Evolutionary conservation across 2,113 vertebrate species (phyloP), one percentile per base, ranked within the genome.

Genomic region (Motacilla alba): DNA sequence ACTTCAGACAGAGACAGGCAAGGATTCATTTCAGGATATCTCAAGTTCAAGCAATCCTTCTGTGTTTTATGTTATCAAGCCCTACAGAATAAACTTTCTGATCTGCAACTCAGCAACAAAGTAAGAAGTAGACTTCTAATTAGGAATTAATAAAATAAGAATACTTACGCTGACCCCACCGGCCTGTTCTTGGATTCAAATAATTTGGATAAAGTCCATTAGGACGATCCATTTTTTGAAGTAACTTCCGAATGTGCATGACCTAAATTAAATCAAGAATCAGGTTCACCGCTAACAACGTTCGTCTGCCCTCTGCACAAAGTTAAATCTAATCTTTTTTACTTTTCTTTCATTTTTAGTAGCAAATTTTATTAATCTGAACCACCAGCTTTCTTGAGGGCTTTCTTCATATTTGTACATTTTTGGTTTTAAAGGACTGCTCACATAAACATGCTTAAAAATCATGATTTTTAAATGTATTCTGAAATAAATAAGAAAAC

Each of bases 141-240:
- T 47, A 89, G 22, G 58, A 96, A 91, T 67, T 52, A 58, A 69
- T 76, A 52, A 89, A 94, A 80, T 26, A 93, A 72, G 53, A 95
- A 95, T 96, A 99, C 99, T 99, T 96, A 99, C 99, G 99, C 52
- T 99, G 99, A 74, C 99, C 99, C 99, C 99, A 99, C 91, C 99
- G 99, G 47, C 99, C 99, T 7, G 99, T 99, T 68, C 99, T 99
- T 68, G 99, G 99, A 94, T 99, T 99, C 98, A 99, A 98, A 97
- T 99, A 99, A 97, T 99, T 99, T 62, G 99, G 99, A 97, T 99
- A 99, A 72, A 99, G 99, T 60, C 99, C 99, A 78, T 99, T 99
- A 93, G 99, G 99, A 88, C 99, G 98, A 94, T 99, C 99, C 99
- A 99, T 99, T 98, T 99, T 99, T 97, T 99, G 99, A 52, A 99